phyloP scores from a whole-genome alignment of 2,888 invertebrate species.

The Scelioninae gen. 1 region DNA sequence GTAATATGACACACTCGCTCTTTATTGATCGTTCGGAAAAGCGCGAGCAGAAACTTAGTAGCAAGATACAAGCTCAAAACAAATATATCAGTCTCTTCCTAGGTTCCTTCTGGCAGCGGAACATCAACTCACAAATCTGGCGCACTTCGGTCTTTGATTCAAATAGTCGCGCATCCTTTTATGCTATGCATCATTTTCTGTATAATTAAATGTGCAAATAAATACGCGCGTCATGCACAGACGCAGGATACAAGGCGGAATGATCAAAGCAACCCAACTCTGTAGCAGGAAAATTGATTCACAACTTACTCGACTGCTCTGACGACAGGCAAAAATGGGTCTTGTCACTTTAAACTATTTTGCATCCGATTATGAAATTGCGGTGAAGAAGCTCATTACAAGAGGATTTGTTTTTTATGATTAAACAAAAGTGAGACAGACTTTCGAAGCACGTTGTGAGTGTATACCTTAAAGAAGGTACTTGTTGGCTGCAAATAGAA shows the following conservation, averaged over 20 bases:
- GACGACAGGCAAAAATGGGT: neutral
- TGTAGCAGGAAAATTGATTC: conserved; percentile 13
- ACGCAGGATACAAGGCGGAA: neutral
- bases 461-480: neutral
- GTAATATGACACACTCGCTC: conserved; percentile 41
- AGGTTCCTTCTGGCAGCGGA: conserved; percentile 23
- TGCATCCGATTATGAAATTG: neutral
- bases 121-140: conserved; percentile 33
- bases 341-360: neutral
- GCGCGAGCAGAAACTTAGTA: conserved; percentile 44
- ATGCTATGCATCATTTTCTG: conserved; percentile 20
- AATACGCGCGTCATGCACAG: conserved; percentile 13
- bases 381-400: neutral
- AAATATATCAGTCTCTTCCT: conserved; percentile 26
- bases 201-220: conserved; percentile 28
- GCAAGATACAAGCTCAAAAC: conserved; percentile 47
- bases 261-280: conserved; percentile 8
- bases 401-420: neutral
- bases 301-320: conserved; percentile 4
- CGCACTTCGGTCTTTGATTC: conserved; percentile 25
- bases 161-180: conserved; percentile 33
- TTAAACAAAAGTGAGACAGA: too few species aligned
- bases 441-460: too few species aligned
- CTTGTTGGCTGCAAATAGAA: too few species aligned
- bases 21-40: conserved; percentile 54